Conservation (phyloP, 2,888 invertebrate genomes). For the Encarsia formosa region DNA sequence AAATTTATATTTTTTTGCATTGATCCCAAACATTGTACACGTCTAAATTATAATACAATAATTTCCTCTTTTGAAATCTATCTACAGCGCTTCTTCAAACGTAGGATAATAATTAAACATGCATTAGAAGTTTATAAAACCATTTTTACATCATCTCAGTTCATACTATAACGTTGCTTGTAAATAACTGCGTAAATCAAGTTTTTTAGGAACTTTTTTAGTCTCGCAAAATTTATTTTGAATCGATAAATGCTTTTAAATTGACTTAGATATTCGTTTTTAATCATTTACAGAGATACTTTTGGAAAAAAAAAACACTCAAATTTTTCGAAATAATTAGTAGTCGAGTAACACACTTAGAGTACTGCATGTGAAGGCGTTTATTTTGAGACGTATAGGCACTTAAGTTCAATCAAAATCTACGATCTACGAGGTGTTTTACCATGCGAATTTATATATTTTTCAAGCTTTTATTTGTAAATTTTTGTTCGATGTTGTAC, state of each 20-base stretch:
- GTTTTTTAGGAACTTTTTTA: background rate
- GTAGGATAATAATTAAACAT: background rate
- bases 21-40: conserved; percentile 23
- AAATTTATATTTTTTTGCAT: conserved; percentile 13
- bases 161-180: background rate
- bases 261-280: conserved; percentile 15
- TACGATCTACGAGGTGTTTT: conserved; percentile 12
- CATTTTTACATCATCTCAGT: background rate
- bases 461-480: background rate
- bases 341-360: too few relatives aligned
- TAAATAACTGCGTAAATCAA: background rate
- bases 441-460: conserved; percentile 2
- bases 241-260: background rate
- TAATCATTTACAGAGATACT: conserved; percentile 9
- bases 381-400: conserved; percentile 23
- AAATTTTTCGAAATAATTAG: conserved; percentile 19
- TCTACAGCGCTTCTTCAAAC: background rate
- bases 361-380: too few relatives aligned
- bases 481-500: background rate
- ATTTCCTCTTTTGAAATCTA: background rate
- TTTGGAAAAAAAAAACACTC: conserved; percentile 12
- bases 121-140: background rate
- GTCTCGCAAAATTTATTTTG: background rate
- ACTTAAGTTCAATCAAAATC: conserved; percentile 19
- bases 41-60: conserved; percentile 1